These are phyloP conservation scores for Mastomys coucha DNA, from an alignment of 2,113 vertebrate genomes.

Conservation along the genomic window DNA sequence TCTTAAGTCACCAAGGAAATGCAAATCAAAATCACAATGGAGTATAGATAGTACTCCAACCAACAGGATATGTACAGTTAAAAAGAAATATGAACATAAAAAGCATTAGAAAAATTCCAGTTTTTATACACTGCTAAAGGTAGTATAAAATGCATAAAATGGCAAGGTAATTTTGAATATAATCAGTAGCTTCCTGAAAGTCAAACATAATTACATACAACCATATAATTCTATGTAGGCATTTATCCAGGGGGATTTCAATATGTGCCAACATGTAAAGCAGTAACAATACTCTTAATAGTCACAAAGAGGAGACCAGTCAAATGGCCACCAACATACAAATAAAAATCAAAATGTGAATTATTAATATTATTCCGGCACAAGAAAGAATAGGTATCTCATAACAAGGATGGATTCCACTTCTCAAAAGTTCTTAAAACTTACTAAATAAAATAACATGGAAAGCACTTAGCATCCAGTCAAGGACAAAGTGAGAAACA, in stretches of 20 bases:
- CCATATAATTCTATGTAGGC: background rate
- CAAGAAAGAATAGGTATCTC: background rate
- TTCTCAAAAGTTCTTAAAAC: conserved; percentile 12
- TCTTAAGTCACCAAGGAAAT: background rate
- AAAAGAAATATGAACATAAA: background rate
- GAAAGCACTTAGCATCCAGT: background rate
- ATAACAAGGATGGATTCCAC: background rate
- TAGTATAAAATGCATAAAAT: background rate
- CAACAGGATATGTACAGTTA: background rate
- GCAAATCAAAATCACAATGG: background rate
- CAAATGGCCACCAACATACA: background rate
- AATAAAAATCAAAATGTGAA: background rate
- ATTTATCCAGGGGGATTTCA: background rate
- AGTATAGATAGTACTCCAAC: background rate
- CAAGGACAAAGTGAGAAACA: conserved; percentile 38
- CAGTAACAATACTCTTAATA: background rate
- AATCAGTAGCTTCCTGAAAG: conserved; percentile 9
- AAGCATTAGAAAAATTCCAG: background rate
- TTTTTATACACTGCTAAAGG: background rate
- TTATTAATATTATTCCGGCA: background rate
- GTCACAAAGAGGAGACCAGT: background rate
- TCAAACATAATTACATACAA: conserved; percentile 13
- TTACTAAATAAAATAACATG: background rate
- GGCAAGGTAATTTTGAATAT: background rate
- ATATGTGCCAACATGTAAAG: background rate